These are phyloP conservation scores for Spodoptera exigua DNA, from an alignment of 2,888 invertebrate genomes.

Conservation along the genomic window DNA sequence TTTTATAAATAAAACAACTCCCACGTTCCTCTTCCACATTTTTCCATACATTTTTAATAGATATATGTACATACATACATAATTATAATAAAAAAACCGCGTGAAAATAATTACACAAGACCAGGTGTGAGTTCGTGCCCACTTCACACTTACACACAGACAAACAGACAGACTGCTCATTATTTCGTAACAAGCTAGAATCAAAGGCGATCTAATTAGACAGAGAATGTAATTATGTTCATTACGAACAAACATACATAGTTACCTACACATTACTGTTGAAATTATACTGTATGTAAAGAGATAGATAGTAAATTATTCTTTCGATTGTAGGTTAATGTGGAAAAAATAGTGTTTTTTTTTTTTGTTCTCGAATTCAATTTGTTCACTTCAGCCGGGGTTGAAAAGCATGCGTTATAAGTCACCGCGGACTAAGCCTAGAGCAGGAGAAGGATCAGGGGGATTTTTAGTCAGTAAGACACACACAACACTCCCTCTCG, in stretches of 20 bases:
- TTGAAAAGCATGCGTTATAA: no score
- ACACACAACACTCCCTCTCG: no score
- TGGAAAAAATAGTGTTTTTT: no score
- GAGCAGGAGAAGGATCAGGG: no score
- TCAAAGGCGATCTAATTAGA: conserved; percentile 9
- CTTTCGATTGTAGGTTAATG: no score
- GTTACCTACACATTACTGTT: neutral
- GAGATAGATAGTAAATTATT: no score
- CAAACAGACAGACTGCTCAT: conserved; percentile 9
- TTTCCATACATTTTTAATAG: conserved; percentile 7
- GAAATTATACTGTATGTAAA: no score
- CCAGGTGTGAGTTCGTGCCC: conserved; percentile 18
- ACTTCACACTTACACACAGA: conserved; percentile 21
- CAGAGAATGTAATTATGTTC: conserved; percentile 6
- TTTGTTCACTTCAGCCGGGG: no score
- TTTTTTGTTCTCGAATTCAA: no score
- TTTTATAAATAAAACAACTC: neutral
- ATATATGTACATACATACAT: conserved; percentile 4
- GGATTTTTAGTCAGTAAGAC: no score
- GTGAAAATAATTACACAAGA: no score
- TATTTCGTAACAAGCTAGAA: conserved; percentile 30
- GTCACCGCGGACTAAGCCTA: no score
- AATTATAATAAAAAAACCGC: neutral
- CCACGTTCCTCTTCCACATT: neutral
- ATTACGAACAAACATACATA: conserved; percentile 22